A percentile compares a stretch with the other conserved stretches of the same genome.
These are phyloP conservation scores for Stenolophus ochropezus DNA, from an alignment of 2,888 invertebrate genomes.

Conservation along the genomic window DNA sequence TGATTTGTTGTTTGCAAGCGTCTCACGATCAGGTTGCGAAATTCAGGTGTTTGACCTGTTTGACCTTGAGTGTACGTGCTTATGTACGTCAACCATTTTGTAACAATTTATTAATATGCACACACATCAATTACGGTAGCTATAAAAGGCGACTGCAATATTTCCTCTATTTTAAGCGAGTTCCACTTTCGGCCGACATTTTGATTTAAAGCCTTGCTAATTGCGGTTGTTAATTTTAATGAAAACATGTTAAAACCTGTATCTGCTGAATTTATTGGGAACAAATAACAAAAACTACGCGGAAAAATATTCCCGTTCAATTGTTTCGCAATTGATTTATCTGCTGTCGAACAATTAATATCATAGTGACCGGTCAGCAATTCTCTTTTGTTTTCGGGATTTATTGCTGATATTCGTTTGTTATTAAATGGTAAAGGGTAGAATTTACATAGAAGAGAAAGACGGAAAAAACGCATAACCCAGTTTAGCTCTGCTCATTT, in stretches of 20 bases:
- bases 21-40: too few species aligned
- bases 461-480: conserved; percentile 4
- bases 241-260: conserved; percentile 3
- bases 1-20: too few species aligned
- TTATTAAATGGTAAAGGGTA: not conserved
- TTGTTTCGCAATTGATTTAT: conserved; percentile 14
- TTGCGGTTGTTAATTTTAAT: conserved; percentile 30
- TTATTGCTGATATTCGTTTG: not conserved
- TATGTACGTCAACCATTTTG: not conserved
- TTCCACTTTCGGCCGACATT: not conserved
- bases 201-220: not conserved
- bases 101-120: not conserved
- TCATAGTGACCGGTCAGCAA: not conserved
- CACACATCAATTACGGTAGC: not conserved
- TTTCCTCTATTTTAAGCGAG: not conserved
- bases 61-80: not conserved
- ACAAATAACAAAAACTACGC: not conserved
- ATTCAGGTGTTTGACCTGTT: not conserved
- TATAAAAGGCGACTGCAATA: not conserved
- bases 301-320: conserved; percentile 3
- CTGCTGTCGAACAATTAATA: conserved; percentile 9
- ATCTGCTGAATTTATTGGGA: conserved; percentile 1
- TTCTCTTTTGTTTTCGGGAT: not conserved
- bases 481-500: not conserved
- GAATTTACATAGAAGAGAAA: not conserved